Evolutionary conservation across 2,888 invertebrate genomes (phyloP).

Genomic region (Nycteola revayana): DNA sequence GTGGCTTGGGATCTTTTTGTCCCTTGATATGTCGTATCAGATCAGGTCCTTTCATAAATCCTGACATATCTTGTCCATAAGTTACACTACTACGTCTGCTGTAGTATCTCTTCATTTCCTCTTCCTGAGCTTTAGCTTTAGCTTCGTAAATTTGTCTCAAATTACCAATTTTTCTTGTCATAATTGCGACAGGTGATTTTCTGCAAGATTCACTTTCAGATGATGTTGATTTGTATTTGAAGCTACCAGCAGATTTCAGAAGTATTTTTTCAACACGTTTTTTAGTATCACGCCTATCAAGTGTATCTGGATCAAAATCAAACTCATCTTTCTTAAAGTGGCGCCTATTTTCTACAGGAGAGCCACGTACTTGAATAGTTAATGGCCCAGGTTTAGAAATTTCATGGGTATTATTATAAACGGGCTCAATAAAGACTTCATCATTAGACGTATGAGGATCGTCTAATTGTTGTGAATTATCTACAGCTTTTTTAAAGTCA

Average conservation of each 20-base stretch:
- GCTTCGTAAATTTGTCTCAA: constrained; percentile 91
- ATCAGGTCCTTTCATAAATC: constrained; percentile 57
- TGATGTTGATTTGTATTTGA: constrained; percentile 79
- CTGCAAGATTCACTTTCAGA: constrained; percentile 46
- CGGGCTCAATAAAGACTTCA: constrained; percentile 84
- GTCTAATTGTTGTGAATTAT: constrained; percentile 46
- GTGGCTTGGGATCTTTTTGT: constrained; percentile 61
- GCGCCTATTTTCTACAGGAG: constrained; percentile 85
- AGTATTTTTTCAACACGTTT: constrained; percentile 78
- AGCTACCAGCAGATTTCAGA: constrained; percentile 87
- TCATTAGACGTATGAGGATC: constrained; percentile 75
- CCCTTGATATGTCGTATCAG: constrained; percentile 55
- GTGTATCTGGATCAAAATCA: constrained; percentile 93
- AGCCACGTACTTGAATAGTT: constrained; percentile 91
- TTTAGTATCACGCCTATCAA: constrained; percentile 83
- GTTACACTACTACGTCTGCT: constrained; percentile 65
- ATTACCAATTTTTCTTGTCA: constrained; percentile 85
- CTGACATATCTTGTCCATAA: constrained; percentile 55
- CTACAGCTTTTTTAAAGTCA: constrained; percentile 56
- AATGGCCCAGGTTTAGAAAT: constrained; percentile 86
- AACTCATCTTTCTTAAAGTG: constrained; percentile 86
- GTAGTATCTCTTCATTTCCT: constrained; percentile 48
- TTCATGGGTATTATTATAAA: constrained; percentile 67
- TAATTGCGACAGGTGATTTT: constrained; percentile 56
- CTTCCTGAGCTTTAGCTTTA: constrained; percentile 73